phyloP scores from a whole-genome alignment of 2,888 invertebrate species.

The Tiliacea aurago region DNA sequence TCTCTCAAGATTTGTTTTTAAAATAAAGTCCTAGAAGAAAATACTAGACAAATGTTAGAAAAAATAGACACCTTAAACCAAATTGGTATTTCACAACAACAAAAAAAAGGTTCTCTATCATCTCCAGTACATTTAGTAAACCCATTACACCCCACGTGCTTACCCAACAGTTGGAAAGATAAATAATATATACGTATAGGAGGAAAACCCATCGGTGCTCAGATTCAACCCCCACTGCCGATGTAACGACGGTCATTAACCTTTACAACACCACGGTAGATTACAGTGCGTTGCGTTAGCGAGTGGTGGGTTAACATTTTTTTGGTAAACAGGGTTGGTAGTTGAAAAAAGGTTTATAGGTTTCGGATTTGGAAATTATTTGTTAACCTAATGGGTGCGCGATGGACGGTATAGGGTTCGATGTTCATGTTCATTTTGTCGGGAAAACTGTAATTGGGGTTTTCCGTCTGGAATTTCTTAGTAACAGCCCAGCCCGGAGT shows the following conservation, averaged over 20 bases:
- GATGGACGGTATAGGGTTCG: not conserved
- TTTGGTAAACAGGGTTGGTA: constrained; percentile 49
- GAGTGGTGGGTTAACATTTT: constrained; percentile 46
- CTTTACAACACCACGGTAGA: constrained; percentile 62
- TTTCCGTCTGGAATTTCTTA: no score
- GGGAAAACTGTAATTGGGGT: no score
- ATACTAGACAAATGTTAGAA: not conserved
- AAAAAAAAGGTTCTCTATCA: constrained; percentile 56
- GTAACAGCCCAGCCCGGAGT: no score
- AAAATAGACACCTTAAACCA: constrained; percentile 8
- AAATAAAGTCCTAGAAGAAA: not conserved
- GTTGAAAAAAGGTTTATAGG: constrained; percentile 29
- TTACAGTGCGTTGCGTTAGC: constrained; percentile 57
- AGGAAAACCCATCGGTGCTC: constrained; percentile 66
- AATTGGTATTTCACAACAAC: not conserved
- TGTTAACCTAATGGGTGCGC: constrained; percentile 25
- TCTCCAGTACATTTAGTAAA: constrained; percentile 65
- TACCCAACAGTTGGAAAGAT: constrained; percentile 66
- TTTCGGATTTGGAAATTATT: constrained; percentile 32
- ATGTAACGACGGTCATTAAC: constrained; percentile 67
- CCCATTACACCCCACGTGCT: constrained; percentile 64
- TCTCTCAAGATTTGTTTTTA: not conserved
- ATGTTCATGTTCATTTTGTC: constrained; percentile 24
- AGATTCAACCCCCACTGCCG: constrained; percentile 60
- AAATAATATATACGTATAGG: constrained; percentile 63